phyloP scores from a whole-genome alignment of 2,113 vertebrate genomes.

The Phylloscopus whistleri region DNA sequence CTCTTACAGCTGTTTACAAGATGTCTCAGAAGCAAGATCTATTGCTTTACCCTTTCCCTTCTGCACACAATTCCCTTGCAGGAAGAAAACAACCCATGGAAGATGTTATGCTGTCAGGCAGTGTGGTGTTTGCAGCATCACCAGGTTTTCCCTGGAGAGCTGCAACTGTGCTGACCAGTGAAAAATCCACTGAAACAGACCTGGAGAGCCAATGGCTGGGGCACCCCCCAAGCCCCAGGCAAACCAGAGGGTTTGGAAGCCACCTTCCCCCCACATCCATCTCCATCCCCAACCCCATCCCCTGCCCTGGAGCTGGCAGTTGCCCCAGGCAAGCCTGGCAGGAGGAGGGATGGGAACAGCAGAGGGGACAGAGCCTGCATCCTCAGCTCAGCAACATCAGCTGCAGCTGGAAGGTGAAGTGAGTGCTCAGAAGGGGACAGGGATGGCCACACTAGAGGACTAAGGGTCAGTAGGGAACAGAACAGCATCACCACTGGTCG shows the following conservation, averaged over 20 bases:
- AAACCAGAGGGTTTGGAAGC: fast-evolving
- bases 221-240: neutral
- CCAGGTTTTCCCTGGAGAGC: neutral
- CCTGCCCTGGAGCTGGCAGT: neutral
- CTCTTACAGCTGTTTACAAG: conserved; percentile 64
- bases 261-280: no score
- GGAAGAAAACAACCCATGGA: neutral
- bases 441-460: neutral
- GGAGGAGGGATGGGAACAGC: neutral
- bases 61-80: neutral
- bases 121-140: fast-evolving
- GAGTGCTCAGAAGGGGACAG: neutral
- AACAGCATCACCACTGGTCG: neutral
- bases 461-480: neutral
- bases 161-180: neutral
- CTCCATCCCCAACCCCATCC: neutral
- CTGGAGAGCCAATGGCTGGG: neutral
- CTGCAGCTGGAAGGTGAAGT: neutral
- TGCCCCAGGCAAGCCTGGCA: neutral
- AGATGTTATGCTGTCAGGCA: neutral
- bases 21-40: conserved; percentile 17
- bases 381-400: neutral
- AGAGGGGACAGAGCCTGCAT: neutral
- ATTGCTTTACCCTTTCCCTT: conserved; percentile 20
- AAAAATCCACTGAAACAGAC: neutral